phyloP scores from a whole-genome alignment of 1,140 invertebrate species.

The Chironomus tepperi region DNA sequence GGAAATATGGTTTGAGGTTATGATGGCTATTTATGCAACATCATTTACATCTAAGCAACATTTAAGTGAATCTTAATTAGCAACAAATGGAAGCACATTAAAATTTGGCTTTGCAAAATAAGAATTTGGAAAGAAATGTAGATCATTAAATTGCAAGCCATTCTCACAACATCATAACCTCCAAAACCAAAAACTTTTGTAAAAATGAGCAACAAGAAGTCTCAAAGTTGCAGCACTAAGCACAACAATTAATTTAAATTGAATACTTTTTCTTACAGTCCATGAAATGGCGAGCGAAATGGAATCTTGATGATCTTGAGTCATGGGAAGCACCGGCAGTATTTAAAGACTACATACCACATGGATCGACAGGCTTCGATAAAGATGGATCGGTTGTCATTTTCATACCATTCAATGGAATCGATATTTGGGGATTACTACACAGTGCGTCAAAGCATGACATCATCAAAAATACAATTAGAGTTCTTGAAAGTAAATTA shows the following conservation, averaged over 20 bases:
- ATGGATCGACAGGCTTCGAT: constrained; percentile 67
- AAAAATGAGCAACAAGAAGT: too few relatives aligned
- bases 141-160: too few relatives aligned
- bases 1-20: too few relatives aligned
- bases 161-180: too few relatives aligned
- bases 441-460: constrained; percentile 65
- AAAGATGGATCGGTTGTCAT: constrained; percentile 79
- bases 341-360: constrained; percentile 61
- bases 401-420: constrained; percentile 59
- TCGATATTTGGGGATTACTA: constrained; percentile 71
- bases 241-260: background rate
- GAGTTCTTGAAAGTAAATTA: constrained; percentile 45
- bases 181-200: too few relatives aligned
- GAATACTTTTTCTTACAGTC: constrained; percentile 46
- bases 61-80: too few relatives aligned
- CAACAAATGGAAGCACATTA: too few relatives aligned
- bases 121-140: too few relatives aligned
- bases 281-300: constrained; percentile 65
- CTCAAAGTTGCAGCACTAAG: background rate
- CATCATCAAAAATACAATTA: constrained; percentile 58
- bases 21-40: too few relatives aligned
- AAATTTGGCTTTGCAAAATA: too few relatives aligned
- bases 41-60: too few relatives aligned
- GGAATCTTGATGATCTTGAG: constrained; percentile 60
- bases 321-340: constrained; percentile 62